Evolutionary conservation across 2,113 vertebrate genomes (phyloP).

Genomic region (Motacilla tschutschensis): DNA sequence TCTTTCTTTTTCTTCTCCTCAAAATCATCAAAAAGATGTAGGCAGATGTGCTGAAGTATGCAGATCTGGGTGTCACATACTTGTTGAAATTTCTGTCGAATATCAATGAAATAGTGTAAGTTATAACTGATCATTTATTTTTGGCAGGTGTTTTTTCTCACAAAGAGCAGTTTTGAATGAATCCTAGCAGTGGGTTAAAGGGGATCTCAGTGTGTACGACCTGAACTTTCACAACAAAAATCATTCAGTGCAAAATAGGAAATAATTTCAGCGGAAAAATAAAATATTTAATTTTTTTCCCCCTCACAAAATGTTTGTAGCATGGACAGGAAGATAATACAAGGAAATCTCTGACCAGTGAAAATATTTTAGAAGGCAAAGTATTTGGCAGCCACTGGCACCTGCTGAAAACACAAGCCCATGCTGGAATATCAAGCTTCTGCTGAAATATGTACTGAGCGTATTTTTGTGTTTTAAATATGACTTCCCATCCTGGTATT

Average conservation of each 20-base stretch:
- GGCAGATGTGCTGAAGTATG: not conserved
- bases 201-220: rapidly evolving
- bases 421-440: conserved; percentile 27
- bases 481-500: conserved; percentile 53
- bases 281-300: not conserved
- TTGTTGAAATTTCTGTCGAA: not conserved
- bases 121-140: not conserved
- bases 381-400: not conserved
- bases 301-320: not conserved
- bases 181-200: not conserved
- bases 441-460: not conserved
- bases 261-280: not conserved
- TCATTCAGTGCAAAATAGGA: not conserved
- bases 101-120: not conserved
- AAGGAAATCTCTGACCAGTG: not conserved
- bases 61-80: not conserved
- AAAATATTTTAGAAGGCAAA: not conserved
- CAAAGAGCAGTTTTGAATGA: not conserved
- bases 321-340: not conserved
- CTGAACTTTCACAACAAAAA: not conserved
- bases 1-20: not conserved
- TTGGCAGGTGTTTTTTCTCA: not conserved
- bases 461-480: conserved; percentile 33
- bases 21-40: not conserved
- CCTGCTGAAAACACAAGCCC: conserved; percentile 29